These are phyloP conservation scores for Hetaerina americana DNA, from an alignment of 1,140 invertebrate genomes.

Conservation along the genomic window DNA sequence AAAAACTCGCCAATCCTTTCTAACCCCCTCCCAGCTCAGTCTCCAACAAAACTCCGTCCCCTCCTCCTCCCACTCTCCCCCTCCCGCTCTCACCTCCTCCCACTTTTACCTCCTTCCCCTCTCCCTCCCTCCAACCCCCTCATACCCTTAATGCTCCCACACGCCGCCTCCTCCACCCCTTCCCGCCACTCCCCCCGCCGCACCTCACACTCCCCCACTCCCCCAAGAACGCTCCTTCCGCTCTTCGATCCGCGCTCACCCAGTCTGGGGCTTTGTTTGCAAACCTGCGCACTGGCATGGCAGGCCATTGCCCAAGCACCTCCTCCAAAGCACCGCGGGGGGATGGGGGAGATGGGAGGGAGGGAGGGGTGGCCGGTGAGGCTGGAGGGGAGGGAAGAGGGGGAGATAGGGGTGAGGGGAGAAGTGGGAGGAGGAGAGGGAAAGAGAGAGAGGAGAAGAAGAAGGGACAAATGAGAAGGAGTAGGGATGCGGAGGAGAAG, in stretches of 20 bases:
- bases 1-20: too few relatives aligned
- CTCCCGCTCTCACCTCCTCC: background rate
- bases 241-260: background rate
- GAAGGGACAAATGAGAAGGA: too few relatives aligned
- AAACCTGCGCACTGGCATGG: background rate
- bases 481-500: too few relatives aligned
- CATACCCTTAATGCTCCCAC: background rate
- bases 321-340: background rate
- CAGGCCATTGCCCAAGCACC: background rate
- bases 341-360: background rate
- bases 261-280: background rate
- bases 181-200: background rate
- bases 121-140: background rate
- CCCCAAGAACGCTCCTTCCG: too few relatives aligned
- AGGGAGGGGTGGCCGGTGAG: too few relatives aligned
- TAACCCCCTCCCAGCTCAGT: too few relatives aligned
- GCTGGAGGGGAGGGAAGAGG: background rate
- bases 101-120: background rate
- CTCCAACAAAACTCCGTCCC: too few relatives aligned
- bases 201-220: background rate
- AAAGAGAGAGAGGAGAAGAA: background rate
- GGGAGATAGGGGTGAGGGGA: background rate
- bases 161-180: background rate
- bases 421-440: background rate
- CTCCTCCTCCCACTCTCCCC: background rate